Evolutionary conservation across 1,140 invertebrate species (phyloP).

Genomic region (Pygmarrhopalites habei): DNA sequence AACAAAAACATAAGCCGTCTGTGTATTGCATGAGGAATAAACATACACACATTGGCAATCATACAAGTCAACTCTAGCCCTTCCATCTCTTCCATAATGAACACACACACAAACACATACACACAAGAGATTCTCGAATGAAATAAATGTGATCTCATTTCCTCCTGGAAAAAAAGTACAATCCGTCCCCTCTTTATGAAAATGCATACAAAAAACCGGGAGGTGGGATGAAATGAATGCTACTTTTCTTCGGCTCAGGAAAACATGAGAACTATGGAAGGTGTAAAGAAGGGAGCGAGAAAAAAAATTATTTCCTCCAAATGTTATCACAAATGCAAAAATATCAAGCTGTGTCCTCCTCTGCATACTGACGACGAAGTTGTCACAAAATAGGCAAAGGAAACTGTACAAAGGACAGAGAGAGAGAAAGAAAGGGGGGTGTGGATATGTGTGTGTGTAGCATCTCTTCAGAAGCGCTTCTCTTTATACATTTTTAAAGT

Average conservation of each 20-base stretch:
- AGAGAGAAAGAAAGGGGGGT: background rate
- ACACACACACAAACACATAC: background rate
- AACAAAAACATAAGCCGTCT: too few relatives aligned
- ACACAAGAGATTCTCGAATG: too few relatives aligned
- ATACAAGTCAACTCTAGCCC: too few relatives aligned
- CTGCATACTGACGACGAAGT: background rate
- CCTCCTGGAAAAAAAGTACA: background rate
- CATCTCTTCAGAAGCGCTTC: background rate
- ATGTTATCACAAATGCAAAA: conserved; percentile 19
- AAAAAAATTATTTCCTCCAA: conserved; percentile 9
- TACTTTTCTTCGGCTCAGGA: background rate
- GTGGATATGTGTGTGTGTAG: background rate
- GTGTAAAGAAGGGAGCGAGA: background rate
- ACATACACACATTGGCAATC: too few relatives aligned
- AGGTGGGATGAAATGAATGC: background rate
- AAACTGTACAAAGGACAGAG: background rate
- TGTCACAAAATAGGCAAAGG: background rate
- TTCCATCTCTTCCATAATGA: too few relatives aligned
- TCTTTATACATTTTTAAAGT: too few relatives aligned
- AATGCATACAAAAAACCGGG: too few relatives aligned
- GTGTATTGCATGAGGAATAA: too few relatives aligned
- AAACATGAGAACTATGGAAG: background rate
- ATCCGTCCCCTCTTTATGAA: background rate
- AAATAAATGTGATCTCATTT: conserved; percentile 17
- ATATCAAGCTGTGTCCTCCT: conserved; percentile 15